phyloP scores from a whole-genome alignment of 2,113 vertebrate genomes.

The Poecilia latipinna region DNA sequence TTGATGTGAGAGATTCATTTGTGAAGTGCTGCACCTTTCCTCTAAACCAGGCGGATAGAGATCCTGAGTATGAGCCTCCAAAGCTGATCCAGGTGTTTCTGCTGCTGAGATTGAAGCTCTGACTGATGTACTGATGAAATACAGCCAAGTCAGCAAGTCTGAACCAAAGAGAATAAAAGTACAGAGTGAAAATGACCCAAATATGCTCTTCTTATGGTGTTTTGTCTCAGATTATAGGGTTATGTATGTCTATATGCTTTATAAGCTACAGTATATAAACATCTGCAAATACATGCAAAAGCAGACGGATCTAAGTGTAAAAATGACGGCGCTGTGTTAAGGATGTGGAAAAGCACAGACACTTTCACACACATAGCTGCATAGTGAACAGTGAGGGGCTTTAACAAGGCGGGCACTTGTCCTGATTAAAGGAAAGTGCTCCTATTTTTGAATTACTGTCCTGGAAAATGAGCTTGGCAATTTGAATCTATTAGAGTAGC shows the following conservation, averaged over 20 bases:
- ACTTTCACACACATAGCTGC: background rate
- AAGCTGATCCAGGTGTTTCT: conserved; percentile 88
- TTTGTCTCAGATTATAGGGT: background rate
- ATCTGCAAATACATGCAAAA: background rate
- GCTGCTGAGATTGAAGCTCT: conserved; percentile 75
- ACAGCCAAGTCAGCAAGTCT: conserved; percentile 82
- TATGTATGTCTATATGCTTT: background rate
- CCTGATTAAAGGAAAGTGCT: background rate
- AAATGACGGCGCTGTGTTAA: background rate
- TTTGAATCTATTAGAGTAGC: too few species aligned
- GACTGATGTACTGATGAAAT: conserved; percentile 77
- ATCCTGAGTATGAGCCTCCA: conserved; percentile 87
- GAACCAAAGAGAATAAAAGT: background rate
- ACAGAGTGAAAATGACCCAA: background rate
- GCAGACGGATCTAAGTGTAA: background rate
- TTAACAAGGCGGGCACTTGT: background rate
- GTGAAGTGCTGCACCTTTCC: conserved; percentile 77
- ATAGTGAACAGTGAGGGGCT: background rate
- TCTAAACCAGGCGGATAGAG: conserved; percentile 87
- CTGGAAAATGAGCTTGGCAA: too few species aligned
- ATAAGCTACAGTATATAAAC: background rate
- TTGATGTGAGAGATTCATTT: background rate
- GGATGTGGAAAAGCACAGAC: background rate
- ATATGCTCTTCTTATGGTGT: background rate
- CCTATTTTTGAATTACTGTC: too few species aligned